phyloP scores from a whole-genome alignment of 2,888 invertebrate genomes.

The Drosophila suboccidentalis region DNA sequence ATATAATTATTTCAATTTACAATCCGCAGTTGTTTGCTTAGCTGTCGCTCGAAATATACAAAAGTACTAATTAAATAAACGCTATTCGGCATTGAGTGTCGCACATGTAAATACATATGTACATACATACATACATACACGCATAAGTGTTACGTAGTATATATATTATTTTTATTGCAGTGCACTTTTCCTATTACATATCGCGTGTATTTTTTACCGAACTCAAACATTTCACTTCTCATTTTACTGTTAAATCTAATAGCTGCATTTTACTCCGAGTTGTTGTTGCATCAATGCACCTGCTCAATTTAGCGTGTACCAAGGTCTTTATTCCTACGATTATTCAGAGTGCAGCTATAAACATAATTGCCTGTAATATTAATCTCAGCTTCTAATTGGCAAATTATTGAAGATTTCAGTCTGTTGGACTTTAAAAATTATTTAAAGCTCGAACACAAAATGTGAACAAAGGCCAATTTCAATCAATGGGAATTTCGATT shows the following conservation, averaged over 20 bases:
- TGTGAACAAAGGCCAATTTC: not conserved
- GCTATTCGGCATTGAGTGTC: slow-evolving; percentile 28
- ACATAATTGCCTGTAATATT: slow-evolving; percentile 42
- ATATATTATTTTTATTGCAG: slow-evolving; percentile 8
- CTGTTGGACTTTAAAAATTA: slow-evolving; percentile 3
- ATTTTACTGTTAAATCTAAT: slow-evolving; percentile 51
- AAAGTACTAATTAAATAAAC: slow-evolving; percentile 34
- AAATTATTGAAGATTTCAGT: slow-evolving; percentile 14
- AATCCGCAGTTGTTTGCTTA: slow-evolving; percentile 12
- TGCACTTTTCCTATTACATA: slow-evolving; percentile 29
- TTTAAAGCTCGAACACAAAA: not conserved
- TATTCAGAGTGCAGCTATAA: slow-evolving; percentile 17
- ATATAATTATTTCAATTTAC: slow-evolving; percentile 10
- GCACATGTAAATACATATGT: not conserved
- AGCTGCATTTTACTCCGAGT: slow-evolving; percentile 8
- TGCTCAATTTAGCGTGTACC: slow-evolving; percentile 20
- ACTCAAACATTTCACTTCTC: slow-evolving; percentile 16
- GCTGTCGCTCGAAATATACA: slow-evolving; percentile 23
- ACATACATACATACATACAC: not conserved
- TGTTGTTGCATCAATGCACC: slow-evolving; percentile 14
- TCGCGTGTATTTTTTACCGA: slow-evolving; percentile 19
- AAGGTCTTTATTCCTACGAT: slow-evolving; percentile 37
- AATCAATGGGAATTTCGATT: slow-evolving; percentile 5
- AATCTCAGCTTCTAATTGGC: slow-evolving; percentile 23
- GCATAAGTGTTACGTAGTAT: slow-evolving; percentile 1